Conservation (phyloP, 53 echinoderm and acorn worm species). For the Hippasteria phrygiana region DNA sequence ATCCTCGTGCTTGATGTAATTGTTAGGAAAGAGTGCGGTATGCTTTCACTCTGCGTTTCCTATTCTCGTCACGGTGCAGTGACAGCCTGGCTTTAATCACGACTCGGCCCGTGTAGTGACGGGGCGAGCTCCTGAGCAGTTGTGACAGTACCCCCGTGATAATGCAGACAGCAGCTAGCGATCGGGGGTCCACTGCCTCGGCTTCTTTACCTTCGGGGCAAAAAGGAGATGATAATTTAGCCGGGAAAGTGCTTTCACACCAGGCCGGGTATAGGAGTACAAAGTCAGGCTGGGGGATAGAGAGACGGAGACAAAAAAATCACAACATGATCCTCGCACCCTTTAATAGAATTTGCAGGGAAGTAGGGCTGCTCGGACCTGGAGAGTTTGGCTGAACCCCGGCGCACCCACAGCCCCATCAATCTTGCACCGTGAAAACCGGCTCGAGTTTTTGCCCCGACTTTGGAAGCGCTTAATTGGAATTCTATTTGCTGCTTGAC, state of each 20-base stretch:
- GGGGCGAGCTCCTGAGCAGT: constrained; percentile 30
- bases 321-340: constrained; percentile 47
- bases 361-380: constrained; percentile 38
- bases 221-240: constrained; percentile 71
- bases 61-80: constrained; percentile 54
- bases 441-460: constrained; percentile 25
- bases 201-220: constrained; percentile 42
- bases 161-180: constrained; percentile 53
- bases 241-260: constrained; percentile 75
- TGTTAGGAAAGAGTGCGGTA: constrained; percentile 27
- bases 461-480: constrained; percentile 55
- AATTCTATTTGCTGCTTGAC: constrained; percentile 57
- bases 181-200: constrained; percentile 10
- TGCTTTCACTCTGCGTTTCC: constrained; percentile 57
- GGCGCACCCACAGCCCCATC: constrained; percentile 36
- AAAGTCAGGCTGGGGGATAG: constrained; percentile 1
- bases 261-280: neutral
- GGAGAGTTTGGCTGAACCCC: constrained; percentile 44
- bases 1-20: constrained; percentile 35
- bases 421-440: constrained; percentile 39
- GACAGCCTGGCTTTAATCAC: constrained; percentile 56
- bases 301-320: neutral
- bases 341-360: constrained; percentile 61
- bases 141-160: constrained; percentile 59
- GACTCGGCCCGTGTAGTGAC: constrained; percentile 30